Evolutionary conservation across 2,113 vertebrate species (phyloP), one percentile per base, ranked within the genome.

Genomic region (Percina caprodes): DNA sequence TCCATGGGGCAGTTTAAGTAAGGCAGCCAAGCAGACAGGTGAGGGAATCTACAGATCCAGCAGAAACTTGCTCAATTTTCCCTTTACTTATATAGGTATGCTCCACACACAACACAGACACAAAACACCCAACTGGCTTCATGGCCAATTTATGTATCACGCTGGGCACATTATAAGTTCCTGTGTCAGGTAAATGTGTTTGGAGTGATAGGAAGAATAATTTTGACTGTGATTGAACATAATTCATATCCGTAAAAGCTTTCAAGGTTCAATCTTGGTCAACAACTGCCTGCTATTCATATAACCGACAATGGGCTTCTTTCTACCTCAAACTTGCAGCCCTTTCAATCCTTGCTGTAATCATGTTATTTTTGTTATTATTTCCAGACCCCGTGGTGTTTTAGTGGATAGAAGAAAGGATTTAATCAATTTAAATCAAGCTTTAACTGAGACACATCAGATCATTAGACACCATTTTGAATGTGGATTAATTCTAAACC

Each of bases 151-250:
- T 88, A 86, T 89, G 82, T 69, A 79, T 86, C 88, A 88, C 24
- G 42, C 79, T 76, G 79, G 76, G 83, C 51, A 82, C 80, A 77
- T 91, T 88, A 88, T 74, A 85, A 84, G 73, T 70, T 80, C 54
- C 85, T 67, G 56, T 83, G 86, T 85, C 86, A 83, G 85, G 78
- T 84, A 89, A 90, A 93, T 82, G 74, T 81, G 83, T 86, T 80
- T 48, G 69, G 61, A 87, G 73, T 18, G 49, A 91, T 74, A 73
- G 21, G 33, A 66, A 68, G 73, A 67, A 70, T 49, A 70, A 68
- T 63, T 80, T 85, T 74, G 85, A 83, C 58, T 60, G 70, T 5
- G 12, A 77, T 71, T 70, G 67, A 82, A 67, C 86, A 79, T 78
- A 82, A 83, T 85, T 85, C 55, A 89, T 89, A 85, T 84, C 74